Evolutionary conservation across 2,797 vertebrate species (phyloP).

Genomic region (Potorous gilbertii): DNA sequence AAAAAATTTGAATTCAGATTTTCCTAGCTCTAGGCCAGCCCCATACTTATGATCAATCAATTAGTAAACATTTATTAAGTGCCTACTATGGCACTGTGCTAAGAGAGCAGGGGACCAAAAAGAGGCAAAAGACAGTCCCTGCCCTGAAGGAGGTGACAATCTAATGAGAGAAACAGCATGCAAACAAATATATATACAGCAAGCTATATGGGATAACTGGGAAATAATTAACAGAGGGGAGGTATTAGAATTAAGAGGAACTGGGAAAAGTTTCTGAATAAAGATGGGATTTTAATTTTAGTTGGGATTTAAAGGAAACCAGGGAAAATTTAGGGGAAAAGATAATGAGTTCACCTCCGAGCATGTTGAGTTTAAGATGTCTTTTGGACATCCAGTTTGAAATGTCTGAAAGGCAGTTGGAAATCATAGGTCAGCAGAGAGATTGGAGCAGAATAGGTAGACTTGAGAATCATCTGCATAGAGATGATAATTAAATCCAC

Average conservation of each 20-base stretch:
- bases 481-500: not conserved
- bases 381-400: not conserved
- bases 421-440: not conserved
- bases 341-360: not conserved
- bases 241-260: not conserved
- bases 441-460: not conserved
- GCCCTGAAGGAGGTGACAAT: not conserved
- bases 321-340: not conserved
- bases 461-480: not conserved
- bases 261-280: not conserved
- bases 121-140: not conserved
- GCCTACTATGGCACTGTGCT: not conserved
- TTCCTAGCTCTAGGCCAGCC: not conserved
- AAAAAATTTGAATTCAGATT: not conserved
- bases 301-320: not conserved
- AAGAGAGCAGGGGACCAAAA: not conserved
- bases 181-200: not conserved
- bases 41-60: not conserved
- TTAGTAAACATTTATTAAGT: not conserved
- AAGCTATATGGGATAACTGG: not conserved
- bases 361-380: not conserved
- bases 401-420: not conserved
- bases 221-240: not conserved
- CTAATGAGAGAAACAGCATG: not conserved
- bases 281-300: not conserved